Evolutionary conservation across 2,888 invertebrate species (phyloP).

Genomic region (Ptilodon capucinus): DNA sequence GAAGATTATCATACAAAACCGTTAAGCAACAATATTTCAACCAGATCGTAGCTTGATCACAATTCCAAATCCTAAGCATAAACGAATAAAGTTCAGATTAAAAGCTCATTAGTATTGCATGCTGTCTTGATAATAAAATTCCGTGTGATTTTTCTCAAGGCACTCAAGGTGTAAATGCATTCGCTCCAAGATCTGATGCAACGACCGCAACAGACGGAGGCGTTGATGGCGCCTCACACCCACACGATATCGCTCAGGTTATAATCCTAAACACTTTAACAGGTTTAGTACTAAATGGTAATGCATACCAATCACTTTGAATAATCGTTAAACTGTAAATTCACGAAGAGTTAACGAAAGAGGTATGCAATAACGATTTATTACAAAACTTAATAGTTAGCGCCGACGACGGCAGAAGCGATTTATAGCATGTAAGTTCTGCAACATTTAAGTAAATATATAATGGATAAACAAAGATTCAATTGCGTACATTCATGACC

Average conservation of each 20-base stretch:
- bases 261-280: conserved; percentile 2
- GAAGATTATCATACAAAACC: conserved; percentile 7
- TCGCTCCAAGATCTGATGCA: conserved; percentile 8
- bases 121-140: not conserved
- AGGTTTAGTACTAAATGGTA: not conserved
- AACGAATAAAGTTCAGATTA: not conserved
- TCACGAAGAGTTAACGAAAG: not conserved
- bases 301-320: not conserved
- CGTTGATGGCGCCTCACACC: conserved; percentile 4
- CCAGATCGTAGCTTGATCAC: not conserved
- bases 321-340: not conserved
- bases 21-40: not conserved
- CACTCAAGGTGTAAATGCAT: conserved; percentile 3
- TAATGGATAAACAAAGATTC: too few species aligned
- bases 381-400: too few species aligned
- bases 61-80: not conserved
- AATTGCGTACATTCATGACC: too few species aligned
- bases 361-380: too few species aligned
- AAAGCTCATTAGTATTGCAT: not conserved
- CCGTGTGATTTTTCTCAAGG: conserved; percentile 30
- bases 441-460: too few species aligned
- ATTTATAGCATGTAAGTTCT: too few species aligned
- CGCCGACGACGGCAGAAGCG: too few species aligned
- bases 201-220: conserved; percentile 1
- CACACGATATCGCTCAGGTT: conserved; percentile 1